Percentiles rank a stretch among this genome's conserved stretches.
Evolutionary conservation across 1,140 invertebrate species (phyloP).

Genomic region (Papilio polytes): DNA sequence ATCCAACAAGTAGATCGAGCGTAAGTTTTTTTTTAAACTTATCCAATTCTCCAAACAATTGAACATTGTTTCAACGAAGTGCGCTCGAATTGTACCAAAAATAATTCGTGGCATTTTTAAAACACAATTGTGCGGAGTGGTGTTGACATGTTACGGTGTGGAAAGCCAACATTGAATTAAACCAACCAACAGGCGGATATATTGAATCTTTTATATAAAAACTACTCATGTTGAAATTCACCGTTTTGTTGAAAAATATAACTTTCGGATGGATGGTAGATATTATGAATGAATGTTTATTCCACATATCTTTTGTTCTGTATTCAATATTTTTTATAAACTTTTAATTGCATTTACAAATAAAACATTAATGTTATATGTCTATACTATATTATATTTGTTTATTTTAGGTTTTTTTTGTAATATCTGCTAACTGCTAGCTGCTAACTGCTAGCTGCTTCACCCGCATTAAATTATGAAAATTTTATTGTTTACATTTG

Average conservation of each 20-base stretch:
- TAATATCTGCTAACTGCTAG: too few relatives aligned
- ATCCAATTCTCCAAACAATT: neutral
- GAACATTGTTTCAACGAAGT: constrained; percentile 15
- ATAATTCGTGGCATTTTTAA: constrained; percentile 13
- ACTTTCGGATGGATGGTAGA: neutral
- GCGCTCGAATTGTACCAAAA: constrained; percentile 5
- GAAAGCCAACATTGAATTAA: constrained; percentile 18
- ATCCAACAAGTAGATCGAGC: neutral
- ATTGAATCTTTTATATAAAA: constrained; percentile 24
- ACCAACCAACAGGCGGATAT: neutral
- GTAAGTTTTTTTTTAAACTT: neutral
- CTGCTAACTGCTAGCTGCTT: too few relatives aligned
- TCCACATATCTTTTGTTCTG: too few relatives aligned
- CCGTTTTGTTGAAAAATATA: neutral
- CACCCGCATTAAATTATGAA: too few relatives aligned
- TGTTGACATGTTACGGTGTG: constrained; percentile 24
- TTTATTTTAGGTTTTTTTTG: too few relatives aligned
- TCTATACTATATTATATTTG: too few relatives aligned
- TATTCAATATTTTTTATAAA: too few relatives aligned
- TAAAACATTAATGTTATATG: too few relatives aligned
- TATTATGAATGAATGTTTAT: too few relatives aligned
- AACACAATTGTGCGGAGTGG: constrained; percentile 8
- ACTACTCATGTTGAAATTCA: neutral
- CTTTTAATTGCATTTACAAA: too few relatives aligned
- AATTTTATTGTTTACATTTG: too few relatives aligned